Percentiles rank a stretch among this genome's conserved stretches.
phyloP scores from a whole-genome alignment of 2,113 vertebrate genomes.

The Platanista minor region DNA sequence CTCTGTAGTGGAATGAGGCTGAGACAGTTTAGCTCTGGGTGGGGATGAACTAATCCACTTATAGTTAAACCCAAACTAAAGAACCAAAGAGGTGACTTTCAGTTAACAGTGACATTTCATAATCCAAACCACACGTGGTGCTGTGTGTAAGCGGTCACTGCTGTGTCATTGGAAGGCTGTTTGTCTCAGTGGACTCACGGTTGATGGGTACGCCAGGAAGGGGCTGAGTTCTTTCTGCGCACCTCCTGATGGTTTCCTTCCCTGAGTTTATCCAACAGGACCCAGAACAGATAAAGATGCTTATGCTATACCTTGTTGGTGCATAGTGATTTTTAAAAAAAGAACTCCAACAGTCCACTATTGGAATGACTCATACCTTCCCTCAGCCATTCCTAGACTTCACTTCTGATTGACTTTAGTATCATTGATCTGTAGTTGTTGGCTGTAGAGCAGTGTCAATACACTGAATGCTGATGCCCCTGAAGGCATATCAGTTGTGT shows the following conservation, averaged over 20 bases:
- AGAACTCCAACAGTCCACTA: neutral
- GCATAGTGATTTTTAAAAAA: neutral
- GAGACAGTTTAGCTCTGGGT: neutral
- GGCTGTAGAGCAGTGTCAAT: neutral
- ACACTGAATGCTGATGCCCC: neutral
- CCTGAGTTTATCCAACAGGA: neutral
- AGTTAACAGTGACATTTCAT: slow-evolving; percentile 41
- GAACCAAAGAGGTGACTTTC: slow-evolving; percentile 20
- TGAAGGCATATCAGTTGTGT: neutral
- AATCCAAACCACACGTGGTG: slow-evolving; percentile 27
- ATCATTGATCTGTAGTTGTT: slow-evolving; percentile 23
- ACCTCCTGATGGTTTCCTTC: slow-evolving; percentile 11
- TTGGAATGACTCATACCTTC: neutral
- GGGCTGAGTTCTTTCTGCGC: neutral
- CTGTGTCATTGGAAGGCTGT: slow-evolving; percentile 37
- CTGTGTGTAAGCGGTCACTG: neutral
- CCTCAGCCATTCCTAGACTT: neutral
- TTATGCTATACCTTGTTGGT: neutral
- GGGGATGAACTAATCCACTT: neutral
- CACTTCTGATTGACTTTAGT: neutral
- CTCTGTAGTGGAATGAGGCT: neutral
- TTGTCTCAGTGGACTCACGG: neutral
- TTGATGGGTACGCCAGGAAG: neutral
- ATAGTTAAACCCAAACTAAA: neutral
- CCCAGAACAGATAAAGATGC: slow-evolving; percentile 24